Base-by-base conservation (phyloP, 2,888 invertebrate species). In the Coelinius sp. region DNA sequence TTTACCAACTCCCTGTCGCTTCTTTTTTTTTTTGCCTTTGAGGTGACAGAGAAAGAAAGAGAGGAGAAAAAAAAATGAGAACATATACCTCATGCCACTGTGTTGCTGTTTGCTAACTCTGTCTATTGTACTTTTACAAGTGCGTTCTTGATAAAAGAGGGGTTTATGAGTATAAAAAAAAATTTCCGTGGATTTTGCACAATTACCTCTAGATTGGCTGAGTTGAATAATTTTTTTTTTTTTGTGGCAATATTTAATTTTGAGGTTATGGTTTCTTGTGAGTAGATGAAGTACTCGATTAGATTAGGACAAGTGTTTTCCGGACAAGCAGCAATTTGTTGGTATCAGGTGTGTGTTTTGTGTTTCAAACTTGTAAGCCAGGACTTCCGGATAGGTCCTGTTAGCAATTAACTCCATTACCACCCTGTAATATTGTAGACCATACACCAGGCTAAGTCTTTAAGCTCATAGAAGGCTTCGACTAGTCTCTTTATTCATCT, bases 341-440 rank as follows among this genome's bases (percentile, higher is more conserved):
- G 84, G 87, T 86, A 86, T 86, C 87, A 87, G 87, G 87, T 87
- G 87, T 82, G 77, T 76, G 75, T 79, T 74, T 82, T 83, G 84
- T 85, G 84, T 84, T 80, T 59, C 31, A 31, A 86, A 86, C 83
- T 86, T 85, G 84, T 87, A 87, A 87, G 86, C 87, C 84, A 79
- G 80, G 82, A 81, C 82, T 81, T 81, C 79, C 78, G 75, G 81
- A 79, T 77, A 78, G 75, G 77, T 65, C 56, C 70, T 68, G 69
- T 64, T 81, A 81, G 85, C 85, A 86, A 87, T 87, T 87, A 86
- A 86, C 86, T 87, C 86, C 82, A 87, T 87, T 87, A 87, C 87
- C 86, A 86, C 85, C 84, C 85, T 82, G 84, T 87, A 85, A 84
- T 84, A 81, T 85, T 80, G 82, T 81, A 80, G 59, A 35, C 59